These are phyloP conservation scores for Empis livida DNA, from an alignment of 2,888 invertebrate species.

Conservation along the genomic window DNA sequence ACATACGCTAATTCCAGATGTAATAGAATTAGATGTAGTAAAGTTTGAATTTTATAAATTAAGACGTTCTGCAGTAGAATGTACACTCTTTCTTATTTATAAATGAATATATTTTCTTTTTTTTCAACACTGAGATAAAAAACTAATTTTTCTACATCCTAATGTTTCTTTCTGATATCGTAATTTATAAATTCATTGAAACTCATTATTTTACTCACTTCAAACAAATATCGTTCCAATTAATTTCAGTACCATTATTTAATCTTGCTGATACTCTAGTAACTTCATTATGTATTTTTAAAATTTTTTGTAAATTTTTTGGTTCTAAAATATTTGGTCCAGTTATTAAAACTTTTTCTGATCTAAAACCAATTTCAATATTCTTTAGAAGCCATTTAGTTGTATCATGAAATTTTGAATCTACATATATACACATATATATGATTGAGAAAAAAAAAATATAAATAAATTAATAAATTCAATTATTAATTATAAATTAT, in stretches of 20 bases:
- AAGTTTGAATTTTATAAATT: too few relatives aligned
- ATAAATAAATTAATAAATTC: neutral
- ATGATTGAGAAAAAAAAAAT: neutral
- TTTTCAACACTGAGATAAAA: too few relatives aligned
- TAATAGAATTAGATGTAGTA: too few relatives aligned
- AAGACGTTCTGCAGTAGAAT: too few relatives aligned
- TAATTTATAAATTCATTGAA: too few relatives aligned
- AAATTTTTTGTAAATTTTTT: conserved; percentile 40
- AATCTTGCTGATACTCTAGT: conserved; percentile 31
- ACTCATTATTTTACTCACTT: conserved; percentile 8
- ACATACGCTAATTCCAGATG: too few relatives aligned
- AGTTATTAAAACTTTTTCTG: conserved; percentile 48
- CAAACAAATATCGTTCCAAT: conserved; percentile 15
- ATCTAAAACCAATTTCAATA: conserved; percentile 49
- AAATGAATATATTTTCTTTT: too few relatives aligned
- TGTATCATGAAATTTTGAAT: conserved; percentile 44
- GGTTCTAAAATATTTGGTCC: conserved; percentile 55
- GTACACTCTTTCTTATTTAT: too few relatives aligned
- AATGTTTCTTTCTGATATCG: too few relatives aligned
- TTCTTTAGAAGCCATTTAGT: conserved; percentile 59
- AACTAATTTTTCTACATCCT: too few relatives aligned
- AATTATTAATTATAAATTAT: neutral
- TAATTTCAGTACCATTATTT: conserved; percentile 17
- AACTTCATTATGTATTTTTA: conserved; percentile 41
- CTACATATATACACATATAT: conserved; percentile 1